These are phyloP conservation scores for Cheilosia vulpina DNA, from an alignment of 2,888 invertebrate species.

Conservation along the genomic window DNA sequence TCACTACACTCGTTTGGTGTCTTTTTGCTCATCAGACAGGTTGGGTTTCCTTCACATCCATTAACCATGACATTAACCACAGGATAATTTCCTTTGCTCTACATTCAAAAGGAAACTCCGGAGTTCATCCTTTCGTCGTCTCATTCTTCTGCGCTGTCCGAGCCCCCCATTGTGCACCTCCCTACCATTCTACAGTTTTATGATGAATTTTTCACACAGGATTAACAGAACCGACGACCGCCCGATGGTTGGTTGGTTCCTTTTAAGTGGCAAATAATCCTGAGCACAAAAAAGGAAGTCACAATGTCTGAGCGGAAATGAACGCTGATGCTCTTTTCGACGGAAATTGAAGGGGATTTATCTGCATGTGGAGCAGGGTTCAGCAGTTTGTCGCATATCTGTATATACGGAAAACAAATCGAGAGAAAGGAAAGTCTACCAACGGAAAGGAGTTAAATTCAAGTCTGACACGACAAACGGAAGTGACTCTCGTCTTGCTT, in stretches of 20 bases:
- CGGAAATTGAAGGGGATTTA: slow-evolving; percentile 75
- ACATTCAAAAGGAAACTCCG: slow-evolving; percentile 65
- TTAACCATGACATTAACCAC: slow-evolving; percentile 70
- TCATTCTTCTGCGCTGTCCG: slow-evolving; percentile 20
- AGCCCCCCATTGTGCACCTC: slow-evolving; percentile 30
- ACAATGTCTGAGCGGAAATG: slow-evolving; percentile 75
- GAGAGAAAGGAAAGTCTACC: slow-evolving; percentile 15
- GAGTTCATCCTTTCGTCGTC: slow-evolving; percentile 40
- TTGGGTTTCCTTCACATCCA: slow-evolving; percentile 59
- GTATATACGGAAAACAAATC: slow-evolving; percentile 11
- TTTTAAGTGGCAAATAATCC: slow-evolving; percentile 76
- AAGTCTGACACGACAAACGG: slow-evolving; percentile 38
- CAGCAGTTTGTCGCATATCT: background rate
- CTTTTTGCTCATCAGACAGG: slow-evolving; percentile 29
- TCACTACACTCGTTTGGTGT: background rate
- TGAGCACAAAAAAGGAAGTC: slow-evolving; percentile 72
- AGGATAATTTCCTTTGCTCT: slow-evolving; percentile 72
- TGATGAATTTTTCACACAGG: slow-evolving; percentile 75
- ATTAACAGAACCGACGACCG: slow-evolving; percentile 73
- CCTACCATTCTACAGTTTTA: slow-evolving; percentile 62
- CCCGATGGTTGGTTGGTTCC: slow-evolving; percentile 66
- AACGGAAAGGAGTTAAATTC: slow-evolving; percentile 39
- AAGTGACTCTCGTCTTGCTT: background rate
- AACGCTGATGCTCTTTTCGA: slow-evolving; percentile 74
- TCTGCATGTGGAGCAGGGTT: slow-evolving; percentile 56